A percentile compares a stretch with the other conserved stretches of the same genome.
Evolutionary conservation across 2,888 invertebrate genomes (phyloP).

Genomic region (Ophion obscuratus): DNA sequence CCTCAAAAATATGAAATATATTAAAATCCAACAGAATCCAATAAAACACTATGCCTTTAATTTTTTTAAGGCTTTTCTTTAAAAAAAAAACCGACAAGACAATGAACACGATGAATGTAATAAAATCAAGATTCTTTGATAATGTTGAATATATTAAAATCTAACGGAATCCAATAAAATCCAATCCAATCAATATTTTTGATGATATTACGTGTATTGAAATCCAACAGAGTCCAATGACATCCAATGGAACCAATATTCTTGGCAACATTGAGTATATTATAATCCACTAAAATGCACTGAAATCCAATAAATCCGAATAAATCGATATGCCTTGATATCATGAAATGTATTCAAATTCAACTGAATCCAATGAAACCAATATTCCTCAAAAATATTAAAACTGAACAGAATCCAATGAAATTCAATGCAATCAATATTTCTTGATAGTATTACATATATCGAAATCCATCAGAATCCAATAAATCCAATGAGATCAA

Average conservation of each 20-base stretch:
- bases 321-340: neutral
- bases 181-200: no score
- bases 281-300: neutral
- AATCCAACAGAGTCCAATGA: no score
- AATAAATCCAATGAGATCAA: neutral
- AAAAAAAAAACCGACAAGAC: no score
- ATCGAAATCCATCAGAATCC: neutral
- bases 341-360: neutral
- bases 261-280: neutral
- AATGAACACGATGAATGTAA: no score
- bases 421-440: neutral
- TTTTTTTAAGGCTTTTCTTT: no score
- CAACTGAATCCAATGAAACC: neutral
- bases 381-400: no score
- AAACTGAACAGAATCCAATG: no score
- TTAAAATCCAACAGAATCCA: no score
- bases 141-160: neutral
- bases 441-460: neutral
- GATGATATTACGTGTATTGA: no score
- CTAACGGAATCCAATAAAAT: neutral
- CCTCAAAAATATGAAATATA: no score
- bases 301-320: neutral
- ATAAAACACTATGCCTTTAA: no score
- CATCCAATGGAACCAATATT: neutral
- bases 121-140: no score